Conservation (phyloP, 2,888 invertebrate genomes). For the Drosophila greeni region DNA sequence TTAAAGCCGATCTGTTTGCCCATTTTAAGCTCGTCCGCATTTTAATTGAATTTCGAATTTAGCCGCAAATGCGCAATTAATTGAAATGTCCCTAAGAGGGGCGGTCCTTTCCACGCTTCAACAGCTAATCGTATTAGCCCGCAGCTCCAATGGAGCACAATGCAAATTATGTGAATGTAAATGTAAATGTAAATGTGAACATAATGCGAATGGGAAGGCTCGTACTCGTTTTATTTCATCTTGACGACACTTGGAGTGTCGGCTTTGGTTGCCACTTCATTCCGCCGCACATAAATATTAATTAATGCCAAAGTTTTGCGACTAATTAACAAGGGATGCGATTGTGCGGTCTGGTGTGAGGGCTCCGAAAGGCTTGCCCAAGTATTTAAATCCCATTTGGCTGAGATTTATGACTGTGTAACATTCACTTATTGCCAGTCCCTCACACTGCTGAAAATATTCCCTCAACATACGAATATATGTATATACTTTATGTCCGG, state of each 20-base stretch:
- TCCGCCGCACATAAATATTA: conserved; percentile 54
- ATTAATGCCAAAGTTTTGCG: conserved; percentile 50
- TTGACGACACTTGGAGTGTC: conserved; percentile 32
- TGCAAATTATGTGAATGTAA: conserved; percentile 42
- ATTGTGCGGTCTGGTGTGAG: conserved; percentile 6
- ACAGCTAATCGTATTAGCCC: conserved; percentile 59
- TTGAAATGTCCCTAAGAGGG: conserved; percentile 47
- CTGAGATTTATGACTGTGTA: conserved; percentile 26
- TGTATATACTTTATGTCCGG: conserved; percentile 5
- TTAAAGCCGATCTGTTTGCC: conserved; percentile 41
- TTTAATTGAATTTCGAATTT: conserved; percentile 59
- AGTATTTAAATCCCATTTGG: conserved; percentile 38
- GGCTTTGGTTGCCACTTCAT: conserved; percentile 17
- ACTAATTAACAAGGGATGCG: conserved; percentile 47
- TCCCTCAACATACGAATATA: not conserved
- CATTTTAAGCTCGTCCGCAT: conserved; percentile 46
- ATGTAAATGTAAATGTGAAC: conserved; percentile 28
- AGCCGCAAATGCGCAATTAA: conserved; percentile 64
- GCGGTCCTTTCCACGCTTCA: conserved; percentile 5
- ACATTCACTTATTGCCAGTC: conserved; percentile 1
- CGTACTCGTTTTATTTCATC: conserved; percentile 41
- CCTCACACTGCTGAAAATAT: conserved; percentile 14
- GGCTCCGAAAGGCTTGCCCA: not conserved
- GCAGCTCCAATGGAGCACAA: conserved; percentile 48
- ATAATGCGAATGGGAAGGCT: conserved; percentile 24